Evolutionary conservation across 2,888 invertebrate species (phyloP).

Genomic region (Cephus runcator): DNA sequence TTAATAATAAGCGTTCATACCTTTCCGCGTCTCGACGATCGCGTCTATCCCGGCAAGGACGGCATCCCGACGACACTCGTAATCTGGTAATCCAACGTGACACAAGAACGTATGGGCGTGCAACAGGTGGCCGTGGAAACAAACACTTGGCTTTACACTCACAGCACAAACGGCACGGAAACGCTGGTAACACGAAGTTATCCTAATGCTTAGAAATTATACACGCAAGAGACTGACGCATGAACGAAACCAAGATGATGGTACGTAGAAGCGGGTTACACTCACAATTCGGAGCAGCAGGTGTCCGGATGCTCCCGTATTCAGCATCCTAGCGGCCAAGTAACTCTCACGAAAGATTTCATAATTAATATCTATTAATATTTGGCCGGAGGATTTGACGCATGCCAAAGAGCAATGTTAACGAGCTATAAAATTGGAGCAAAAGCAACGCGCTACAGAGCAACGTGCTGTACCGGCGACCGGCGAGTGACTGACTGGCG

Average conservation of each 20-base stretch:
- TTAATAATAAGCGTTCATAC: neutral
- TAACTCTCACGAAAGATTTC: neutral
- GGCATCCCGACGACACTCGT: conserved; percentile 25
- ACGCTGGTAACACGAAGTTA: neutral
- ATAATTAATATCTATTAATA: neutral
- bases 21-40: conserved; percentile 29
- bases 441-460: neutral
- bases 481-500: conserved; percentile 54
- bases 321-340: neutral
- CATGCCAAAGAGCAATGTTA: neutral
- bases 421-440: neutral
- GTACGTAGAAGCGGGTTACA: neutral
- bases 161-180: conserved; percentile 16
- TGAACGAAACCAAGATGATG: neutral
- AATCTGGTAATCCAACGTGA: conserved; percentile 54
- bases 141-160: conserved; percentile 31
- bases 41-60: conserved; percentile 33
- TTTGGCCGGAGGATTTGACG: neutral
- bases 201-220: neutral
- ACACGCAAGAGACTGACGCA: neutral
- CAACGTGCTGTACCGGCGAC: conserved; percentile 39
- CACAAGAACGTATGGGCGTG: conserved; percentile 35
- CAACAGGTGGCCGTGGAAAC: conserved; percentile 39
- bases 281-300: neutral
- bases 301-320: neutral